Percentiles rank a stretch among this genome's conserved stretches.
Conservation (phyloP, 37 sponge, comb jelly and placozoan species). For the Ephydatia muelleri region DNA sequence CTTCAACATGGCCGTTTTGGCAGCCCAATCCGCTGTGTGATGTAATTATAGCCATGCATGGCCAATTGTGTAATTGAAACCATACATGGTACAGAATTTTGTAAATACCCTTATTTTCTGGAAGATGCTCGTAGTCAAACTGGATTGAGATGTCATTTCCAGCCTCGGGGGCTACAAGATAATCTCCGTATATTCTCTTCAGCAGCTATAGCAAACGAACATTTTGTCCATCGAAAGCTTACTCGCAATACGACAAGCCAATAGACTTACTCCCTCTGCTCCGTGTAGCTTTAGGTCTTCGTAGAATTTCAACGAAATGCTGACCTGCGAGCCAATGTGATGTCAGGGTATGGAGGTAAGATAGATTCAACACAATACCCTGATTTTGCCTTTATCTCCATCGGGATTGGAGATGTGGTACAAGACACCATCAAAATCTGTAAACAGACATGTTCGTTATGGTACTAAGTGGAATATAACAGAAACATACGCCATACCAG, state of each 20-base stretch:
- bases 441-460: background rate
- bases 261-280: slow-evolving; percentile 84
- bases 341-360: background rate
- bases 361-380: slow-evolving; percentile 27
- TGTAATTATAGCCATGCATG: too few relatives aligned
- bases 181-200: slow-evolving; percentile 67
- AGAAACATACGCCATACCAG: slow-evolving; percentile 64
- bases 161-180: slow-evolving; percentile 53
- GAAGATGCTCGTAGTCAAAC: slow-evolving; percentile 85
- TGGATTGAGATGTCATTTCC: slow-evolving; percentile 86
- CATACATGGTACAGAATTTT: too few relatives aligned
- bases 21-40: slow-evolving; percentile 75
- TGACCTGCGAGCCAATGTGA: slow-evolving; percentile 44
- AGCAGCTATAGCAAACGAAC: slow-evolving; percentile 60
- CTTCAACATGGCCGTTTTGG: slow-evolving; percentile 87
- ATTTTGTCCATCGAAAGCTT: background rate
- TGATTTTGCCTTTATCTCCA: slow-evolving; percentile 84
- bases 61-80: background rate
- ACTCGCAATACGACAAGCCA: background rate
- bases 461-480: background rate
- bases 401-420: slow-evolving; percentile 94
- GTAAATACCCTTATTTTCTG: slow-evolving; percentile 77
- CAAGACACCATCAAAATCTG: slow-evolving; percentile 95
- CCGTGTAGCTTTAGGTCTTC: slow-evolving; percentile 84
- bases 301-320: slow-evolving; percentile 92